Evolutionary conservation across 2,888 invertebrate genomes (phyloP).

Genomic region (Troides aeacus): DNA sequence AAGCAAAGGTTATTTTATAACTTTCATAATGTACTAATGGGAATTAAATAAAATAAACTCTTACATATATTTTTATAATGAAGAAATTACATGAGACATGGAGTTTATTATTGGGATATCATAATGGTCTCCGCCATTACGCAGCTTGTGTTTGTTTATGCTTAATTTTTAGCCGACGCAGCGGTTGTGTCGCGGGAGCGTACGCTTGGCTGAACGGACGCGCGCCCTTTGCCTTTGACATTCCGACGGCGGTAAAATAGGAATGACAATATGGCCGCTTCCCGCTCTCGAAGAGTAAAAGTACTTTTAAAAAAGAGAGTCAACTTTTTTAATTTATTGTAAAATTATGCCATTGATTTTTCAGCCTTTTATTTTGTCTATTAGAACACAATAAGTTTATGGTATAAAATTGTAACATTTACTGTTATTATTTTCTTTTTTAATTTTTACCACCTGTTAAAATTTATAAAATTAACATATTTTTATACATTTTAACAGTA

Average conservation of each 20-base stretch:
- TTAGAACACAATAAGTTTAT: background rate
- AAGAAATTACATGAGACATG: background rate
- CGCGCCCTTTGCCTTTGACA: conserved; percentile 36
- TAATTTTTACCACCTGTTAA: too few relatives aligned
- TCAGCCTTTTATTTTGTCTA: conserved; percentile 27
- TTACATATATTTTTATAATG: background rate
- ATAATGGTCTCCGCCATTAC: conserved; percentile 44
- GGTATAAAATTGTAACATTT: background rate
- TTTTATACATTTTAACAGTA: too few relatives aligned
- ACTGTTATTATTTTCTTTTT: too few relatives aligned
- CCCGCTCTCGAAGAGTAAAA: conserved; percentile 40
- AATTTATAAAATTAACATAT: background rate
- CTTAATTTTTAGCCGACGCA: conserved; percentile 57
- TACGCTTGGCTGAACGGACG: conserved; percentile 32
- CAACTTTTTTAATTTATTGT: conserved; percentile 39
- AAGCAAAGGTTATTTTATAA: too few relatives aligned
- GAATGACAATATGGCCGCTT: conserved; percentile 37
- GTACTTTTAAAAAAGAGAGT: conserved; percentile 45
- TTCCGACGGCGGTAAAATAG: conserved; percentile 34
- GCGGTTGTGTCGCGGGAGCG: conserved; percentile 32
- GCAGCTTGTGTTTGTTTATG: conserved; percentile 63
- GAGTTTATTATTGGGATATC: conserved; percentile 9
- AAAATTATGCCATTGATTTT: conserved; percentile 45
- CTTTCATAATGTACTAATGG: too few relatives aligned
- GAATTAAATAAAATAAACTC: too few relatives aligned